Evolutionary conservation across 2,888 invertebrate genomes (phyloP).

Genomic region (Catotricha subobsoleta): DNA sequence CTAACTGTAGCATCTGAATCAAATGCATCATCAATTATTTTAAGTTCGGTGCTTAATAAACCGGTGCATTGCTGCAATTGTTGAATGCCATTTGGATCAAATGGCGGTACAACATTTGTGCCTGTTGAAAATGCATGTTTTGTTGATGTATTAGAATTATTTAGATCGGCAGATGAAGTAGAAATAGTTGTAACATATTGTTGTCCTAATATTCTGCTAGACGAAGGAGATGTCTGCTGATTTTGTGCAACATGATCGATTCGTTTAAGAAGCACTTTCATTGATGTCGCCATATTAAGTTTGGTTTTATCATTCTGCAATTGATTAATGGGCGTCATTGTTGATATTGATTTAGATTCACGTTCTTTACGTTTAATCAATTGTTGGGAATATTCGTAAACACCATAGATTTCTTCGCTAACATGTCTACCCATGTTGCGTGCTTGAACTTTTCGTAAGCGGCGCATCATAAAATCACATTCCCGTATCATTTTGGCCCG

Average conservation of each 20-base stretch:
- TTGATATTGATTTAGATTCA: constrained; percentile 13
- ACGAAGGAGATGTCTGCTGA: constrained; percentile 15
- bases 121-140: background rate
- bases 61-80: constrained; percentile 56
- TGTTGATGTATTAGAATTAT: background rate
- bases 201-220: constrained; percentile 13
- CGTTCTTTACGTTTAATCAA: constrained; percentile 14
- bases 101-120: constrained; percentile 22
- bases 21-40: constrained; percentile 52
- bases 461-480: constrained; percentile 50
- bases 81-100: constrained; percentile 29
- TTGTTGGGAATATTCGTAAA: constrained; percentile 55
- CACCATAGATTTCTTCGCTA: constrained; percentile 58
- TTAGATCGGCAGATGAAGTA: background rate
- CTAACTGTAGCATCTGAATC: constrained; percentile 90
- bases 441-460: constrained; percentile 59
- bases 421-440: constrained; percentile 57
- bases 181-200: background rate
- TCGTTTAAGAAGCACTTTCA: constrained; percentile 34
- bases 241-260: constrained; percentile 21
- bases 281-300: constrained; percentile 32
- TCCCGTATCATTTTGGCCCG: constrained; percentile 42
- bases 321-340: constrained; percentile 7
- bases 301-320: constrained; percentile 21
- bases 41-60: constrained; percentile 51